Base-by-base conservation (phyloP, 2,113 vertebrate species). In the Tonatia bakeri region DNA sequence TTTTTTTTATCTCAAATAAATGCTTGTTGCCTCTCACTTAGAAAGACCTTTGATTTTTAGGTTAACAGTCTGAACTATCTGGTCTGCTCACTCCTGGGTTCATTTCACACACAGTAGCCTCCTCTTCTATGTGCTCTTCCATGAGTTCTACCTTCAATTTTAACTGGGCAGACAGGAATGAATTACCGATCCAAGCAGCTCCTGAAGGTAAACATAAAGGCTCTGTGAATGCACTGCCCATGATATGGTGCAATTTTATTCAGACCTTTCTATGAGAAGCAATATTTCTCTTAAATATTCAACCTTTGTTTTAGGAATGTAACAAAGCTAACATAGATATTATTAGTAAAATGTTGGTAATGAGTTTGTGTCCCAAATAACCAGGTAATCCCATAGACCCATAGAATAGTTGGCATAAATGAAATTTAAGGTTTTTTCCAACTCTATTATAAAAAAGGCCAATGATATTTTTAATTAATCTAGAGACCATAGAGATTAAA, bases 291-390 rank as follows among this genome's bases (percentile, higher is more conserved):
- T 77, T 90, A 50, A 87, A 38, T 82, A 61, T 40, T 87, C 19
- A 75, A 9, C 7, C 52, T 95, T 72, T 93, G 7, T 64, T 93
- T 61, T 73, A 61, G 31, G 31, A 91, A 83, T 90, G 40, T 69
- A 36, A 50, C 47, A 88, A 77, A 83, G 15, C 36, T 75, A 85
- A 5, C 36, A n/a, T 70, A 90, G 47, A 15, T 43, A 38, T 52
- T 94, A 76, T 36, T 87, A 33, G 61, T 73, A 70, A 91, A 87
- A 96, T 80, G 28, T 33, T 75, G 50, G 26, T 79, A 93, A 61
- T 91, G 33, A 61, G 17, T 56, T 14, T 76, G 50, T 83, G 12
- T 52, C 76, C 40, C 28, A 89, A 91, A 70, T 70, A 70, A 54
- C 10, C 36, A 54, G 75, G 76, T 72, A 82, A 64, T 70, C 7